Evolutionary conservation across 2,113 vertebrate species (phyloP), one percentile per base, ranked within the genome.

Genomic region (Heterotilapia buettikoferi): DNA sequence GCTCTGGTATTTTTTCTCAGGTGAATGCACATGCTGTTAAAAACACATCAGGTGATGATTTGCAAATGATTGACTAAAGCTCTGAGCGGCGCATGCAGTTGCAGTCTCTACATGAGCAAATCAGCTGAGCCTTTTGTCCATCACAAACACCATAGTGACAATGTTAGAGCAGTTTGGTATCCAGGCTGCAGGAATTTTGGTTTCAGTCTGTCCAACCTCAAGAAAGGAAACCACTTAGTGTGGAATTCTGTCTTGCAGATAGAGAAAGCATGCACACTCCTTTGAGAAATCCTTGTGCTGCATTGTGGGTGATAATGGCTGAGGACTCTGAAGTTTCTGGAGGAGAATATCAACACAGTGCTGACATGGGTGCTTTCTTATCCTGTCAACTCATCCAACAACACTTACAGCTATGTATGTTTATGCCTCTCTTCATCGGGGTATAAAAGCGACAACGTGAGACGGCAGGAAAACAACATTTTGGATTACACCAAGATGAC

Each of bases 241-340:
- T 85, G 86, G 93, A 91, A 91, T 93, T 45, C 52, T 16, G 66
- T 86, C 84, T 87, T 85, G 66, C 43, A 38, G 90, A 94, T 93
- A 88, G 76, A 80, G 38, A 45, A 89, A 89, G 88, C 76, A 59
- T 40, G 50, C 13, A 16, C 16, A 2, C 80, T 82, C 56, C 54
- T 84, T 50, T 86, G 53, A 82, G 86, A 73, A 82, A 88, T 57
- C 47, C 83, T 90, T 82, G 83, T 84, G 43, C 53, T 95, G 90
- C 79, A 89, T 73, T 84, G 53, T 85, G 79, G 84, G 83, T 91
- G 87, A 91, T 93, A 89, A 88, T 19, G 47, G 26, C 82, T 38
- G 38, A 88, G 84, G 71, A 76, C 66, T 84, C 63, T 79, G 38
- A 85, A 56, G 83, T 80, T 89, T 86, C 83, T 86, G 80, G 43